phyloP scores from a whole-genome alignment of 2,113 vertebrate species.

The Etheostoma cragini region DNA sequence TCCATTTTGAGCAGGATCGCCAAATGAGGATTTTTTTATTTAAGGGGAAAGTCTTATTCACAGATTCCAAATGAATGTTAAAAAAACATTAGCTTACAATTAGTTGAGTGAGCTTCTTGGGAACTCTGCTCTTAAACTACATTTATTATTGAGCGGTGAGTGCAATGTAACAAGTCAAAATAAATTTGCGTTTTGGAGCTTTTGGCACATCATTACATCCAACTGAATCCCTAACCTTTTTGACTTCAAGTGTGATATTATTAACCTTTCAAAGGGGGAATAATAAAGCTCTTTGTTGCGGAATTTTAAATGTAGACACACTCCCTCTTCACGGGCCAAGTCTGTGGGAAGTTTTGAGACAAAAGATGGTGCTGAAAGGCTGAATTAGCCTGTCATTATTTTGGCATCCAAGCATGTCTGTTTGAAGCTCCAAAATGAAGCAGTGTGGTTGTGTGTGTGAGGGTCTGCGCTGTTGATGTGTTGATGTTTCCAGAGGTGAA shows the following conservation, averaged over 20 bases:
- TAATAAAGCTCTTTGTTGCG: constrained; percentile 65
- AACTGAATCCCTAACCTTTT: constrained; percentile 45
- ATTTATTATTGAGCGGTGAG: constrained; percentile 62
- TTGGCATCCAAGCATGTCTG: constrained; percentile 54
- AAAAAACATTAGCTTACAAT: constrained; percentile 68
- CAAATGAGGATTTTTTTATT: constrained; percentile 67
- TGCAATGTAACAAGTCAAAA: constrained; percentile 68
- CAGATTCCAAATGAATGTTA: constrained; percentile 62
- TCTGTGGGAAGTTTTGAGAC: constrained; percentile 67
- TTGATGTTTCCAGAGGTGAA: constrained; percentile 72
- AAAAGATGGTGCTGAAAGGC: constrained; percentile 76
- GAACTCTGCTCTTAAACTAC: constrained; percentile 63
- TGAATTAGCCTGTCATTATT: constrained; percentile 77
- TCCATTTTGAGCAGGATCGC: constrained; percentile 58
- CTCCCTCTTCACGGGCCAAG: constrained; percentile 46
- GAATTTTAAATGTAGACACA: constrained; percentile 70
- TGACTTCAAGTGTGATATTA: constrained; percentile 57
- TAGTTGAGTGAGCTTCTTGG: constrained; percentile 66
- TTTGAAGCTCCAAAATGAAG: constrained; percentile 59
- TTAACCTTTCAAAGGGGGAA: constrained; percentile 61
- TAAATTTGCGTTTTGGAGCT: constrained; percentile 49
- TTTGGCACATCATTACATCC: constrained; percentile 54
- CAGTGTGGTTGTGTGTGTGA: constrained; percentile 30
- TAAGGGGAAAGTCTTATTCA: constrained; percentile 74
- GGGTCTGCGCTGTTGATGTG: constrained; percentile 57